These are phyloP conservation scores for Ptilorrhoa leucosticta DNA, from an alignment of 2,113 vertebrate species.

Conservation along the genomic window DNA sequence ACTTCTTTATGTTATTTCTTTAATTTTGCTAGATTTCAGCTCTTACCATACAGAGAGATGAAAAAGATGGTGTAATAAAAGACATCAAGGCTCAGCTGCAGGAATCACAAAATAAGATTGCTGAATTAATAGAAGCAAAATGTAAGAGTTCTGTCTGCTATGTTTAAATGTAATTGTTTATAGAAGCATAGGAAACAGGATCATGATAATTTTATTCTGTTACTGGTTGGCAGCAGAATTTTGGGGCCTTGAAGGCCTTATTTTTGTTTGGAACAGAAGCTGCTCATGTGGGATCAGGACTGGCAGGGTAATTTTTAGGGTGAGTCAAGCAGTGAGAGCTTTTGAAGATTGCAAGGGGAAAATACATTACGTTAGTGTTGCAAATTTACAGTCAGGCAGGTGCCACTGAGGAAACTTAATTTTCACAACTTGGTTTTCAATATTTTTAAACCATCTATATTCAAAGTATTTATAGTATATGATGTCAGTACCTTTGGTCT, in stretches of 20 bases:
- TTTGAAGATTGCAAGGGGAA: not conserved
- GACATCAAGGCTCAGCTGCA: constrained; percentile 72
- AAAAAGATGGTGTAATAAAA: constrained; percentile 76
- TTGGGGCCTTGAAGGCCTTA: not conserved
- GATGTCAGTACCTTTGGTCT: not conserved
- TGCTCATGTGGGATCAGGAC: not conserved
- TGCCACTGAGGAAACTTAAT: not conserved
- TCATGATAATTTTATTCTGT: not conserved
- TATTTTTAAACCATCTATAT: not conserved
- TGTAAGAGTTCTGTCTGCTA: constrained; percentile 71
- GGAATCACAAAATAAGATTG: constrained; percentile 72
- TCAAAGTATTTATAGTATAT: not conserved
- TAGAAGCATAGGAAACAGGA: not conserved
- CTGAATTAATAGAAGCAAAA: constrained; percentile 76
- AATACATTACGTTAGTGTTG: not conserved
- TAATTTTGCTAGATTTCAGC: constrained; percentile 72
- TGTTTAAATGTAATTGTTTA: not conserved
- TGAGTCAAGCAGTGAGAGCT: not conserved
- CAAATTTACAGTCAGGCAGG: not conserved
- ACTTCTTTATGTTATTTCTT: not conserved
- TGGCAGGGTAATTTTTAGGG: not conserved
- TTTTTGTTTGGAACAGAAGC: not conserved
- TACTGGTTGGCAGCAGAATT: not conserved
- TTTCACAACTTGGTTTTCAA: not conserved
- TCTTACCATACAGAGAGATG: constrained; percentile 69